A percentile compares a stretch with the other conserved stretches of the same genome.
These are phyloP conservation scores for Hestina assimilis DNA, from an alignment of 1,140 invertebrate genomes.

Conservation along the genomic window DNA sequence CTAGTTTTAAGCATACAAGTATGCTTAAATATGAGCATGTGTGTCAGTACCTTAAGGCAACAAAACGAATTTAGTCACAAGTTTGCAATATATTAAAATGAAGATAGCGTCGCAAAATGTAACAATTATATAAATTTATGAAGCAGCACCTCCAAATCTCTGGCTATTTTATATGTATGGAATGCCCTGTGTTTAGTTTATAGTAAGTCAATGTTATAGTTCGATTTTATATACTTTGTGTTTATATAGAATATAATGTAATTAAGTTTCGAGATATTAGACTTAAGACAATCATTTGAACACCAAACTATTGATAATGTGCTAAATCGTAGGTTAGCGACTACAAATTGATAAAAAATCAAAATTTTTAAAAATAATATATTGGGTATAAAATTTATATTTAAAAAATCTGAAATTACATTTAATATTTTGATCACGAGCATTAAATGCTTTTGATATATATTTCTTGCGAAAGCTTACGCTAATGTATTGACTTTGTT, in stretches of 20 bases:
- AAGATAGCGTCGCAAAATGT: no score
- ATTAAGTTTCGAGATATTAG: not conserved
- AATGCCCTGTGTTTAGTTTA: no score
- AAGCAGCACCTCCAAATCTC: no score
- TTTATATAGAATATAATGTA: slow-evolving; percentile 14
- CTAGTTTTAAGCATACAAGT: no score
- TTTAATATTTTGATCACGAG: slow-evolving; percentile 3
- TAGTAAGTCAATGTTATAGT: no score
- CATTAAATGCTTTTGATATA: slow-evolving; percentile 13
- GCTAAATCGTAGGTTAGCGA: slow-evolving; percentile 17
- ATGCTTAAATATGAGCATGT: no score
- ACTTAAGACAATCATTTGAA: slow-evolving; percentile 10
- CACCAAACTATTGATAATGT: slow-evolving; percentile 24
- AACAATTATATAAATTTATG: no score
- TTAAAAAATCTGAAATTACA: slow-evolving; percentile 15
- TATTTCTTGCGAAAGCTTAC: slow-evolving; percentile 7
- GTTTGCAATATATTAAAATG: no score
- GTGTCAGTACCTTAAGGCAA: no score
- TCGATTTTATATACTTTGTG: not conserved
- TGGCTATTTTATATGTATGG: no score
- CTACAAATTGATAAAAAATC: slow-evolving; percentile 16
- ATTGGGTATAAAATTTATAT: slow-evolving; percentile 4
- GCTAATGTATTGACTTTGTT: slow-evolving; percentile 2
- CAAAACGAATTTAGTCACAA: no score
- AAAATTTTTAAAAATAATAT: slow-evolving; percentile 15